Conservation (phyloP, 2,113 vertebrate species). For the Desmodus rotundus region DNA sequence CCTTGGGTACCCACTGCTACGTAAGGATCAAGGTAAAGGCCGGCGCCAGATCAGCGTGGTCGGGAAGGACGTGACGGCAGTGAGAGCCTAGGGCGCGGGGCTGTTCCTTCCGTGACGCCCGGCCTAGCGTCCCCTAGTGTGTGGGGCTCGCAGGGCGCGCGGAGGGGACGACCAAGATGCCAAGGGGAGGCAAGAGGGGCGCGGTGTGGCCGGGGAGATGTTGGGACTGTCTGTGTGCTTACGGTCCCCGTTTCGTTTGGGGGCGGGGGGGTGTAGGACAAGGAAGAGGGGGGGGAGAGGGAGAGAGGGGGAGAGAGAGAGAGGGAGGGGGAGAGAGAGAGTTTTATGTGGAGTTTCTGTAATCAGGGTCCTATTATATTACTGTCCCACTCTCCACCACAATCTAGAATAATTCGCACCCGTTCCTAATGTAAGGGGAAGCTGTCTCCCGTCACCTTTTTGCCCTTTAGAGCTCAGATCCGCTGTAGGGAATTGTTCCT, state of each 20-base stretch:
- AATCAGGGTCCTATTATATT: background rate
- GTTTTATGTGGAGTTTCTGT: background rate
- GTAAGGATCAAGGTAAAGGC: constrained; percentile 92
- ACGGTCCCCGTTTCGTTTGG: background rate
- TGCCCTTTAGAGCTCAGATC: constrained; percentile 44
- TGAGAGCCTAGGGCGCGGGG: background rate
- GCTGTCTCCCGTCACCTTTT: constrained; percentile 53
- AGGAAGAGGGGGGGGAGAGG: background rate
- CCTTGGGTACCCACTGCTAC: constrained; percentile 97
- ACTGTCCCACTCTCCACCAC: background rate
- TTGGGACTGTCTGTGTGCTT: background rate
- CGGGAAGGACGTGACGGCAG: background rate
- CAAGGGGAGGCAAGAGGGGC: background rate
- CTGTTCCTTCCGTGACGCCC: background rate
- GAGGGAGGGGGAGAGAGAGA: no score
- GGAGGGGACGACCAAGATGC: background rate
- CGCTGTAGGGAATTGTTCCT: background rate
- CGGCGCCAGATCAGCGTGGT: background rate
- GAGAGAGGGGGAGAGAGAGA: fast-evolving
- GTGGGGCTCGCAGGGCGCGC: background rate
- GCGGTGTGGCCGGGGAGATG: background rate
- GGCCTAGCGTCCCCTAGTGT: background rate
- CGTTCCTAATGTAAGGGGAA: background rate
- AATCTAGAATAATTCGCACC: background rate
- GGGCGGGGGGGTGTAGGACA: background rate